Evolutionary conservation across 2,113 vertebrate genomes (phyloP).

Genomic region (Empidonax alnorum): DNA sequence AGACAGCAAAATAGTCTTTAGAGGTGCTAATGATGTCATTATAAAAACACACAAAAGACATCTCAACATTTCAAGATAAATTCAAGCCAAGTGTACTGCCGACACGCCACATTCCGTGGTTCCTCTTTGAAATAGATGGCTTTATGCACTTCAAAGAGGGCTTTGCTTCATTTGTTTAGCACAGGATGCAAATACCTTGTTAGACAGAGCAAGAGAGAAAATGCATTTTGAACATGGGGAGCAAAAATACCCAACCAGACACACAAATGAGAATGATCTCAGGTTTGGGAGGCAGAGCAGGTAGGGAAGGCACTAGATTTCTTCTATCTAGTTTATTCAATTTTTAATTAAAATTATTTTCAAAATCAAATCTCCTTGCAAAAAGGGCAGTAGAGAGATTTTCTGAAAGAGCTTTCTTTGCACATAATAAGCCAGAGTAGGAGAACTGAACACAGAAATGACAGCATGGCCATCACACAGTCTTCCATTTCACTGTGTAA

Average conservation of each 20-base stretch:
- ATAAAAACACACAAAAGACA: constrained; percentile 18
- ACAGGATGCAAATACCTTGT: constrained; percentile 40
- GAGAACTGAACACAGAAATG: background rate
- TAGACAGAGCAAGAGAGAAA: background rate
- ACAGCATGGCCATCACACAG: background rate
- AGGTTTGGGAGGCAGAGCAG: background rate
- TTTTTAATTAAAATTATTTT: background rate
- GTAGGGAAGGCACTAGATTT: background rate
- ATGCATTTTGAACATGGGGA: constrained; percentile 1
- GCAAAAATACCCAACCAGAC: background rate
- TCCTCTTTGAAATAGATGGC: constrained; percentile 58
- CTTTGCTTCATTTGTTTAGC: constrained; percentile 52
- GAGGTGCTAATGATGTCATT: constrained; percentile 29
- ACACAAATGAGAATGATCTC: background rate
- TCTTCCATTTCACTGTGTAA: background rate
- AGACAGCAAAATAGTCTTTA: background rate
- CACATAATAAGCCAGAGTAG: background rate
- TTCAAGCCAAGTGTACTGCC: constrained; percentile 38
- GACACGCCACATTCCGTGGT: constrained; percentile 11
- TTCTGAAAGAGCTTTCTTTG: background rate
- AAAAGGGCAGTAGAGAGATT: background rate
- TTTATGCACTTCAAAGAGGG: constrained; percentile 56
- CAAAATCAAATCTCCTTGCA: background rate
- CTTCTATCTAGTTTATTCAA: background rate
- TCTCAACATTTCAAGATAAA: constrained; percentile 35